Evolutionary conservation across 2,797 vertebrate genomes (phyloP).

Genomic region (Enteromius fasciolatus): DNA sequence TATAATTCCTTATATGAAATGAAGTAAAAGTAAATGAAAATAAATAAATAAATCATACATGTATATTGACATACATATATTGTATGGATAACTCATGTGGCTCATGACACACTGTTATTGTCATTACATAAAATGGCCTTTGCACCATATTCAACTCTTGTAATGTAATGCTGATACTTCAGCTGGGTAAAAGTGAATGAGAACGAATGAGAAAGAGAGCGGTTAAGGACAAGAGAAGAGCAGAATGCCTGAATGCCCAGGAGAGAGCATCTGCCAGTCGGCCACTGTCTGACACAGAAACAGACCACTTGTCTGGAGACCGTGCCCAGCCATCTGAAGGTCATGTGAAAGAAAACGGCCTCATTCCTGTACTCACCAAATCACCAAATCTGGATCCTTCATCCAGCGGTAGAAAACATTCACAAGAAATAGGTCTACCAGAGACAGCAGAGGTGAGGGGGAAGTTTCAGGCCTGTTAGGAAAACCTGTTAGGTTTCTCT

Average conservation of each 20-base stretch:
- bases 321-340: slow-evolving; percentile 82
- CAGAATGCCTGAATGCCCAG: slow-evolving; percentile 90
- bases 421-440: neutral
- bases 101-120: neutral
- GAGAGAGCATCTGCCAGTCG: slow-evolving; percentile 85
- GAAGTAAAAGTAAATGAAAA: neutral
- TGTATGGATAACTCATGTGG: neutral
- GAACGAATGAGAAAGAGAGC: neutral
- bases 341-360: slow-evolving; percentile 86
- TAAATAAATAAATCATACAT: neutral
- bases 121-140: neutral
- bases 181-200: neutral
- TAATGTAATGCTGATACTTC: neutral
- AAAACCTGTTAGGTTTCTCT: neutral
- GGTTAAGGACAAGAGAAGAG: slow-evolving; percentile 10
- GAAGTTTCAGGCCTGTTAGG: neutral
- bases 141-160: neutral
- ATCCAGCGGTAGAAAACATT: neutral
- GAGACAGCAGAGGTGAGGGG: neutral
- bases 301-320: slow-evolving; percentile 84
- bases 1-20: no score
- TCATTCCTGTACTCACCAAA: slow-evolving; percentile 70
- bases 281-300: slow-evolving; percentile 69
- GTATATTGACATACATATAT: neutral
- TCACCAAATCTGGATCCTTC: slow-evolving; percentile 59